phyloP scores from a whole-genome alignment of 2,113 vertebrate genomes.

The Melanostigma gelatinosum region DNA sequence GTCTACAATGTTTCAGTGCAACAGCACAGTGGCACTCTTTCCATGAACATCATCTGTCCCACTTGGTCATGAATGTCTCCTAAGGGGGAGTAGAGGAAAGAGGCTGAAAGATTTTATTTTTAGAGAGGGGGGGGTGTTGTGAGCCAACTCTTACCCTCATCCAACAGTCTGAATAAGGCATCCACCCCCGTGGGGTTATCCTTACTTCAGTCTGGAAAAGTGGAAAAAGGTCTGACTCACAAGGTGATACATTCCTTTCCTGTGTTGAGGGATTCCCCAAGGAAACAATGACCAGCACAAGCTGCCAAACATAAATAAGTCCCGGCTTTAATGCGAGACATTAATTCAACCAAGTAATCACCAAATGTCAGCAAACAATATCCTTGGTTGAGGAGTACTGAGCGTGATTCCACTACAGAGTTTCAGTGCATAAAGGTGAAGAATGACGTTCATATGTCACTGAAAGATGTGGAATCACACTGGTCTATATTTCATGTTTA shows the following conservation, averaged over 20 bases:
- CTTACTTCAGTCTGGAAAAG: slow-evolving; percentile 68
- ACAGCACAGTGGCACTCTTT: slow-evolving; percentile 11
- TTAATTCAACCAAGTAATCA: slow-evolving; percentile 6
- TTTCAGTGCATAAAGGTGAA: not conserved
- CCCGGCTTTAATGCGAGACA: not conserved
- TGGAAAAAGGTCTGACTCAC: slow-evolving; percentile 75
- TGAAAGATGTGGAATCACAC: not conserved
- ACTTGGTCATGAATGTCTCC: slow-evolving; percentile 40
- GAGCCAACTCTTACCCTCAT: slow-evolving; percentile 43
- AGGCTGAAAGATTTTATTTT: not conserved
- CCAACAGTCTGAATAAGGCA: slow-evolving; percentile 58
- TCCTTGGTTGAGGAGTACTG: not conserved
- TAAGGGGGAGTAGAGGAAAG: slow-evolving; percentile 13
- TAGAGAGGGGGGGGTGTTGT: not conserved
- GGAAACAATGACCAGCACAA: slow-evolving; percentile 59
- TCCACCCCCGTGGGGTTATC: slow-evolving; percentile 60
- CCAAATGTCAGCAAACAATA: not conserved
- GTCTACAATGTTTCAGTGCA: slow-evolving; percentile 29
- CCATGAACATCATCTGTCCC: slow-evolving; percentile 34
- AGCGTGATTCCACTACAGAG: not conserved
- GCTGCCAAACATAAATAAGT: slow-evolving; percentile 40
- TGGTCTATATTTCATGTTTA: slow-evolving; percentile 15
- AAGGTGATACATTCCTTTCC: slow-evolving; percentile 76
- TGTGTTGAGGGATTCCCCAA: slow-evolving; percentile 74
- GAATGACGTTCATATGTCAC: slow-evolving; percentile 18